Percentiles rank a stretch among this genome's conserved stretches.
These are phyloP conservation scores for Neocrepidodera transversa DNA, from an alignment of 2,888 invertebrate species.

Conservation along the genomic window DNA sequence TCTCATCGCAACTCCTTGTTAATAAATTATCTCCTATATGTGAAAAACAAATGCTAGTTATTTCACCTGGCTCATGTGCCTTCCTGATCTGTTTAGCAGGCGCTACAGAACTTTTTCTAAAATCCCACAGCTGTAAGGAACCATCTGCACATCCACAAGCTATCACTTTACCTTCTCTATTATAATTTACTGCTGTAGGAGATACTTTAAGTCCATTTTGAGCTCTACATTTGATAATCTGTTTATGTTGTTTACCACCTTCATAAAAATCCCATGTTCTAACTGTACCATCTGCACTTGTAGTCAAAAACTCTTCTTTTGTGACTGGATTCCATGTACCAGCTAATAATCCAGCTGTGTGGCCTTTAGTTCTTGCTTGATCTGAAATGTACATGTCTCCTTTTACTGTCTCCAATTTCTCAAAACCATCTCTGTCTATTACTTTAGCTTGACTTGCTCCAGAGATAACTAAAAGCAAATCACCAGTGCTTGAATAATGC, in stretches of 20 bases:
- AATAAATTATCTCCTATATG: constrained; percentile 82
- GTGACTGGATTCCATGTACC: constrained; percentile 93
- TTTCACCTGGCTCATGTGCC: constrained; percentile 84
- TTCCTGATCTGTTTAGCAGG: constrained; percentile 78
- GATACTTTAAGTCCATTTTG: constrained; percentile 85
- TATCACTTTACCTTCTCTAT: constrained; percentile 75
- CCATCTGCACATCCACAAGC: constrained; percentile 95
- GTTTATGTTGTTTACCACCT: constrained; percentile 78
- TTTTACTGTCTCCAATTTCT: constrained; percentile 90
- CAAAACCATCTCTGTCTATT: constrained; percentile 86
- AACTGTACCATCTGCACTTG: constrained; percentile 92
- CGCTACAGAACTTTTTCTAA: constrained; percentile 88
- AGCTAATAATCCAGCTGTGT: constrained; percentile 87
- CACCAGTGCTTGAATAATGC: constrained; percentile 94
- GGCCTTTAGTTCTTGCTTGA: constrained; percentile 90
- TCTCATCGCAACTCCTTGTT: constrained; percentile 89
- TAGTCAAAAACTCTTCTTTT: constrained; percentile 92
- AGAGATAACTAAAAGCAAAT: constrained; percentile 89
- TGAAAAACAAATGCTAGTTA: constrained; percentile 85
- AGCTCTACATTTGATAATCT: constrained; percentile 86
- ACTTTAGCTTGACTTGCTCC: constrained; percentile 94
- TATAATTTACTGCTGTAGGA: constrained; percentile 78
- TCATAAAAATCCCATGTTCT: constrained; percentile 85
- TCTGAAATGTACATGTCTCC: constrained; percentile 86
- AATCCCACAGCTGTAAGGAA: constrained; percentile 97